phyloP scores from a whole-genome alignment of 2,888 invertebrate species.

The Diarsia rubi region DNA sequence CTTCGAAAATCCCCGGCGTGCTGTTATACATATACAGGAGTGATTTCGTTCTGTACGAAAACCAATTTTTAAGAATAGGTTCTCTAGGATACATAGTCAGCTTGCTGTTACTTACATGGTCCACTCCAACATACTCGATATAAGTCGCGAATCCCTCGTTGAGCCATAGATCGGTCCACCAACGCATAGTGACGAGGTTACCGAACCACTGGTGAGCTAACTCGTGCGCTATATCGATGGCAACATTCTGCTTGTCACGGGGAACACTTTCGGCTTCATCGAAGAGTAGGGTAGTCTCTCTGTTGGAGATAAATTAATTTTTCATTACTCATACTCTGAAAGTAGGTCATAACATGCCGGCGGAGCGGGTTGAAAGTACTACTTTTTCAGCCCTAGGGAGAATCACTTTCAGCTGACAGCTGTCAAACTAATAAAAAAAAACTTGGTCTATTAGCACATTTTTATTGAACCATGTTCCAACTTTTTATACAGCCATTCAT shows the following conservation, averaged over 20 bases:
- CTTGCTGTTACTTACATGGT: constrained; percentile 83
- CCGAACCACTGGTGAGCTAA: constrained; percentile 95
- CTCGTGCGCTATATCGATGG: constrained; percentile 92
- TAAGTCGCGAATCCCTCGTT: constrained; percentile 94
- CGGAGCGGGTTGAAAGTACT: too few relatives aligned
- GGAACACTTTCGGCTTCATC: constrained; percentile 88
- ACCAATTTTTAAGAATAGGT: not conserved
- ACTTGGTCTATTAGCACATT: too few relatives aligned
- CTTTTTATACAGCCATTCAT: too few relatives aligned
- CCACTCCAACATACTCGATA: constrained; percentile 89
- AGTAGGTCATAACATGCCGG: too few relatives aligned
- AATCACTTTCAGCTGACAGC: too few relatives aligned
- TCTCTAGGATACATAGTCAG: not conserved
- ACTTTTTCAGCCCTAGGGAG: too few relatives aligned
- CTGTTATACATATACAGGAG: too few relatives aligned
- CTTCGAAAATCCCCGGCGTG: too few relatives aligned
- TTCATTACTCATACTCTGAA: too few relatives aligned
- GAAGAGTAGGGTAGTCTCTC: constrained; percentile 92
- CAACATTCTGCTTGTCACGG: constrained; percentile 88
- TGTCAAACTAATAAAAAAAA: too few relatives aligned
- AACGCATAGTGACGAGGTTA: constrained; percentile 92
- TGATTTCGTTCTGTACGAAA: not conserved
- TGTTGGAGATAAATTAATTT: too few relatives aligned
- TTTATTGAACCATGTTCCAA: too few relatives aligned
- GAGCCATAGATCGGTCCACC: constrained; percentile 94